Percentiles rank a stretch among this genome's conserved stretches.
Evolutionary conservation across 2,113 vertebrate species (phyloP).

Genomic region (Carlito syrichta): DNA sequence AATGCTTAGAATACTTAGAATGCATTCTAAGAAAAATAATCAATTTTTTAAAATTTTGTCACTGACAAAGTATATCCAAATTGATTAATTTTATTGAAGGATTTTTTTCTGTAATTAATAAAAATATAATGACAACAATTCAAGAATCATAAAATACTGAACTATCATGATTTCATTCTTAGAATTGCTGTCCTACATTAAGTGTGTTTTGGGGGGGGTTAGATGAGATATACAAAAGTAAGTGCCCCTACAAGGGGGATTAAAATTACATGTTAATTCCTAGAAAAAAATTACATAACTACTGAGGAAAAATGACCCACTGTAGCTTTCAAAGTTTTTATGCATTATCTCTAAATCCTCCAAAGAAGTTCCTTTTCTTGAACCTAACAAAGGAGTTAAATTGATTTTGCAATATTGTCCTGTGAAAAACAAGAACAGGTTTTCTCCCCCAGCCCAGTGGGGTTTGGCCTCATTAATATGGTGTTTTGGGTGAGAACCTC

Average conservation of each 20-base stretch:
- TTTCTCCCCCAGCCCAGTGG: background rate
- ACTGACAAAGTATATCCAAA: constrained; percentile 15
- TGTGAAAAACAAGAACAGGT: background rate
- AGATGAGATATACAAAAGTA: background rate
- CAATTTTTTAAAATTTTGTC: constrained; percentile 29
- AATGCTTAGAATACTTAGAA: constrained; percentile 19
- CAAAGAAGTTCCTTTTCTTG: background rate
- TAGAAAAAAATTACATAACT: constrained; percentile 31
- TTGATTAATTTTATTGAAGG: background rate
- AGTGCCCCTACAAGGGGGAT: background rate
- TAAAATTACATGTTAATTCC: constrained; percentile 36
- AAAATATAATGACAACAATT: constrained; percentile 31
- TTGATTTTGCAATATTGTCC: background rate
- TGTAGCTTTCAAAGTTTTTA: constrained; percentile 20
- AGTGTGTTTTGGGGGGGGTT: background rate
- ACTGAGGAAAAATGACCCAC: background rate
- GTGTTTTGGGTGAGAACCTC: constrained; percentile 17
- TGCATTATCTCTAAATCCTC: constrained; percentile 35
- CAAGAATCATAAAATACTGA: constrained; percentile 10
- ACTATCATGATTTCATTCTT: constrained; percentile 29
- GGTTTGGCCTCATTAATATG: background rate
- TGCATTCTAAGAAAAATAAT: background rate
- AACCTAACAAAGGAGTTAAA: background rate
- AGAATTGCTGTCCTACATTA: constrained; percentile 5
- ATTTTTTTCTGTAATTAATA: constrained; percentile 31